These are phyloP conservation scores for Drusus annulatus DNA, from an alignment of 1,140 invertebrate genomes.

Conservation along the genomic window DNA sequence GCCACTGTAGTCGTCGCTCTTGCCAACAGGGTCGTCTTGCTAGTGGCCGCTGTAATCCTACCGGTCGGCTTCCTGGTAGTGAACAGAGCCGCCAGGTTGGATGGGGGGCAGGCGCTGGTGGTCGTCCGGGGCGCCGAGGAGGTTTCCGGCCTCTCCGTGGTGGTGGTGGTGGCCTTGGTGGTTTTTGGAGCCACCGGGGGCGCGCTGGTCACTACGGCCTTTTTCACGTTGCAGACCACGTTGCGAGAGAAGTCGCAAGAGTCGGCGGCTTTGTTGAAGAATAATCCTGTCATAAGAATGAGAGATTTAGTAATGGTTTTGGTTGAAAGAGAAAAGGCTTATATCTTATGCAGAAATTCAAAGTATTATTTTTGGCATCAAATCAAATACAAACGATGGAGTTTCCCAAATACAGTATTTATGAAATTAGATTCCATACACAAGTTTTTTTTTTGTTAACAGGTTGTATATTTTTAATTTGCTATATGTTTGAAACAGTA, in stretches of 20 bases:
- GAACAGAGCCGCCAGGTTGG: conserved; percentile 63
- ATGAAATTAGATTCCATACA: too few relatives aligned
- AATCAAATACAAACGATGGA: too few relatives aligned
- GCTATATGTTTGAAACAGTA: too few relatives aligned
- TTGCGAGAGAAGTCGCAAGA: conserved; percentile 94
- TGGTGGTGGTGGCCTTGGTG: conserved; percentile 66
- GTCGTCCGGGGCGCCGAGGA: conserved; percentile 63
- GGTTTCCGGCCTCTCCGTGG: conserved; percentile 68
- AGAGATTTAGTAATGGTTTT: too few relatives aligned
- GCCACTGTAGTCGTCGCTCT: conserved; percentile 62
- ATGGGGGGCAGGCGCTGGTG: conserved; percentile 66
- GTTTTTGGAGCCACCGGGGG: conserved; percentile 67
- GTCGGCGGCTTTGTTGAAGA: conserved; percentile 92
- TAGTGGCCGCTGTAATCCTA: conserved; percentile 65
- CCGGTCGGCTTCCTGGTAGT: conserved; percentile 61
- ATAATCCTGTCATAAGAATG: conserved; percentile 76
- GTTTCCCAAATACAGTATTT: too few relatives aligned
- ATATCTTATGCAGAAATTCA: too few relatives aligned
- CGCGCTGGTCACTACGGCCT: conserved; percentile 69
- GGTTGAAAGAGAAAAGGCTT: too few relatives aligned
- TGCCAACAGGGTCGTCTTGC: conserved; percentile 61
- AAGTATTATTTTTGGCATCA: too few relatives aligned
- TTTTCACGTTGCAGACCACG: conserved; percentile 82
- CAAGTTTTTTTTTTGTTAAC: too few relatives aligned
- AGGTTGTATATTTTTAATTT: too few relatives aligned